Conservation (phyloP, 2,113 vertebrate genomes). For the Aegotheles bennettii region DNA sequence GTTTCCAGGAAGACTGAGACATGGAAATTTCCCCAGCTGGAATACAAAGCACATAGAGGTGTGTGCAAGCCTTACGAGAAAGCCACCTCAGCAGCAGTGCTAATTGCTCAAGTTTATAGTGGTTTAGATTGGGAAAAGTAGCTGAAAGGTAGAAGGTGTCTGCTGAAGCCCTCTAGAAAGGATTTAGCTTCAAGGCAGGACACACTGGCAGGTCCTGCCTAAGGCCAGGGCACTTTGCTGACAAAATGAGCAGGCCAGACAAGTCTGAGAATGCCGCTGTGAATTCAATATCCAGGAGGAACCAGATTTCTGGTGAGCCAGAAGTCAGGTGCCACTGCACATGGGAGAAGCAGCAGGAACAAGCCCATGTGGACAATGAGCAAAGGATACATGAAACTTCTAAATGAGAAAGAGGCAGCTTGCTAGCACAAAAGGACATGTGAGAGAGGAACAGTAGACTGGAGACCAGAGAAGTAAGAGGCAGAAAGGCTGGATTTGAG, state of each 20-base stretch:
- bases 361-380: background rate
- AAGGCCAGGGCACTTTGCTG: background rate
- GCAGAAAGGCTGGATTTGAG: background rate
- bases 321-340: background rate
- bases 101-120: background rate
- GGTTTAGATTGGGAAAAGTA: background rate
- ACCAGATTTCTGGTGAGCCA: background rate
- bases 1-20: background rate
- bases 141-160: background rate
- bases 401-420: fast-evolving
- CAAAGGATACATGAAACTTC: background rate
- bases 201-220: background rate
- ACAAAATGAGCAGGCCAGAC: background rate
- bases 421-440: background rate
- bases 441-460: background rate
- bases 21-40: background rate
- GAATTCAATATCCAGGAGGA: background rate
- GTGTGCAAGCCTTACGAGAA: background rate
- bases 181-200: background rate
- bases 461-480: background rate
- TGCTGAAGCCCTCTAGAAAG: background rate
- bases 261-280: background rate
- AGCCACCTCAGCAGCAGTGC: background rate
- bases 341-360: background rate
- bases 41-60: background rate